These are phyloP conservation scores for Microctenopoma steveboyesi DNA, from an alignment of 2,797 vertebrate species.

Conservation along the genomic window DNA sequence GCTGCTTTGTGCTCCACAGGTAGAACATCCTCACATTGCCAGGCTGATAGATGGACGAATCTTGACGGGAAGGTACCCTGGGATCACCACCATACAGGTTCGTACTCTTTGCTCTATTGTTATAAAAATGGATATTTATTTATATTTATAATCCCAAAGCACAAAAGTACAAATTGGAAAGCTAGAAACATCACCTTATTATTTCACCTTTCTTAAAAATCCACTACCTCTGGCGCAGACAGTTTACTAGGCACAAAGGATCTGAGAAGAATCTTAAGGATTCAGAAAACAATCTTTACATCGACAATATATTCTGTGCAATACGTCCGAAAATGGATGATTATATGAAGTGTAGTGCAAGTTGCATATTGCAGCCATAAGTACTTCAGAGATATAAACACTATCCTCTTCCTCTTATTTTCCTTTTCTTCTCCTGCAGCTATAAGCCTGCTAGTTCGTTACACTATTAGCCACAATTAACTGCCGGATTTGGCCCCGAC, in stretches of 20 bases:
- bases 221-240: neutral
- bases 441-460: constrained; percentile 44
- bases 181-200: neutral
- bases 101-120: neutral
- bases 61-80: constrained; percentile 89
- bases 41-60: constrained; percentile 88
- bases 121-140: too few relatives aligned
- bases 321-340: constrained; percentile 11
- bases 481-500: constrained; percentile 65
- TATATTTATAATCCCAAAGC: neutral
- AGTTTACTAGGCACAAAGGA: neutral
- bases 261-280: neutral
- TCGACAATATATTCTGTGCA: neutral
- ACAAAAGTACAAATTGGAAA: neutral
- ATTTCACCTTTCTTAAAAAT: neutral
- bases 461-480: constrained; percentile 68
- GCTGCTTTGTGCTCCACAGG: constrained; percentile 60
- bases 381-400: constrained; percentile 42
- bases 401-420: constrained; percentile 27
- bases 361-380: constrained; percentile 37
- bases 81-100: constrained; percentile 94
- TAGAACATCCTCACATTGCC: constrained; percentile 91
- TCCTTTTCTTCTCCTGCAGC: constrained; percentile 18
- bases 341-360: constrained; percentile 32
- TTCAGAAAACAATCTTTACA: neutral